Evolutionary conservation across 2,888 invertebrate species (phyloP).

Genomic region (Metellina segmentata): DNA sequence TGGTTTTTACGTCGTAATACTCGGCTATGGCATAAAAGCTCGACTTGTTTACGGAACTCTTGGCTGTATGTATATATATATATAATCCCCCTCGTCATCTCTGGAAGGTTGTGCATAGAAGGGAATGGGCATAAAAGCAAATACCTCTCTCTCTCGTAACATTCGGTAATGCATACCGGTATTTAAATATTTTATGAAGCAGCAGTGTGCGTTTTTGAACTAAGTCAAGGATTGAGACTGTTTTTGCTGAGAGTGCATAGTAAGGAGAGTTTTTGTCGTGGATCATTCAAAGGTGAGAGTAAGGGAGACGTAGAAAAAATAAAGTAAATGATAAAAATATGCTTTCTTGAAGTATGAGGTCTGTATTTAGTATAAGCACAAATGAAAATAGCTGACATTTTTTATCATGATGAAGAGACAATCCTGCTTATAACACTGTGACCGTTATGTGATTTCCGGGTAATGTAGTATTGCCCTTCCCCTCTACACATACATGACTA

Average conservation of each 20-base stretch:
- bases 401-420: no score
- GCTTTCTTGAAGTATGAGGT: background rate
- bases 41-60: slow-evolving; percentile 20
- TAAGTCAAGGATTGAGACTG: background rate
- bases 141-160: background rate
- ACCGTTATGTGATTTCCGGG: no score
- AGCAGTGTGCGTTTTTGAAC: background rate
- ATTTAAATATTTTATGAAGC: slow-evolving; percentile 57
- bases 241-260: background rate
- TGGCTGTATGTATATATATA: background rate
- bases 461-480: no score
- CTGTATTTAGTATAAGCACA: no score
- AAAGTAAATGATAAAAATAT: background rate
- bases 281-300: background rate
- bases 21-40: background rate
- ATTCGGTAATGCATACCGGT: background rate
- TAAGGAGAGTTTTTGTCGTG: background rate
- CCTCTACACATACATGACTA: no score
- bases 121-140: background rate
- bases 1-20: background rate
- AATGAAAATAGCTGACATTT: no score
- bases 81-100: background rate
- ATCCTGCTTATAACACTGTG: no score
- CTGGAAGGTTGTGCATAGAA: background rate
- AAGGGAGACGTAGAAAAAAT: background rate